Percentiles rank a stretch among this genome's conserved stretches.
Evolutionary conservation across 2,797 vertebrate species (phyloP).

Genomic region (Oreonectes daqikongensis): DNA sequence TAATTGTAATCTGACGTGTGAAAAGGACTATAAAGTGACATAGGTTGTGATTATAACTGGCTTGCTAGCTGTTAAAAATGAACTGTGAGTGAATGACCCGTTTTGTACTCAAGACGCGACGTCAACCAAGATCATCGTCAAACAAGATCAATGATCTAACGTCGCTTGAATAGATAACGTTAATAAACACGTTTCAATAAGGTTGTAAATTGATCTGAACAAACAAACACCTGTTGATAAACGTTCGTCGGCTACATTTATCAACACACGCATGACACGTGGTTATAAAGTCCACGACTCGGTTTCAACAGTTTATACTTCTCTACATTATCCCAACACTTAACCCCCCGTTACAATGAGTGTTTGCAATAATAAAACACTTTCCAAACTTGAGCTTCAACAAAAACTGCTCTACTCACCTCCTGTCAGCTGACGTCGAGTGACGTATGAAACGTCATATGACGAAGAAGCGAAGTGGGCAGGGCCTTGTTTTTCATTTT

Average conservation of each 20-base stretch:
- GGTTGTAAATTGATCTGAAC: background rate
- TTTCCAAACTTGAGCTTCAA: background rate
- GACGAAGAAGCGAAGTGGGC: background rate
- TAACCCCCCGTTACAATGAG: background rate
- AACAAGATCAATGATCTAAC: background rate
- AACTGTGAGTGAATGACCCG: background rate
- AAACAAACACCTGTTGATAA: slow-evolving; percentile 8
- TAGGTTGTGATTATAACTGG: background rate
- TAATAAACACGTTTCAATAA: background rate
- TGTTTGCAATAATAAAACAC: background rate
- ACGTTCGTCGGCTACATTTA: background rate
- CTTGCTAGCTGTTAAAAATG: too few relatives aligned
- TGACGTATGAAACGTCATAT: slow-evolving; percentile 20
- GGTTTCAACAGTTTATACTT: background rate
- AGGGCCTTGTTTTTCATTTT: background rate
- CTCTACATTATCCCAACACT: background rate
- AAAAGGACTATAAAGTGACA: background rate
- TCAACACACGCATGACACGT: background rate
- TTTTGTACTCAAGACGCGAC: background rate
- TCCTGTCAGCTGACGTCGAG: slow-evolving; percentile 11
- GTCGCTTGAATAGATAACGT: background rate
- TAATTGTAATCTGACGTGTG: background rate
- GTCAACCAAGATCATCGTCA: slow-evolving; percentile 3
- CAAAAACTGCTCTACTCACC: slow-evolving; percentile 44
- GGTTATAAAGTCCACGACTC: background rate